Base-by-base conservation (phyloP, 2,113 vertebrate species). In the Apistogramma diplotaenia region DNA sequence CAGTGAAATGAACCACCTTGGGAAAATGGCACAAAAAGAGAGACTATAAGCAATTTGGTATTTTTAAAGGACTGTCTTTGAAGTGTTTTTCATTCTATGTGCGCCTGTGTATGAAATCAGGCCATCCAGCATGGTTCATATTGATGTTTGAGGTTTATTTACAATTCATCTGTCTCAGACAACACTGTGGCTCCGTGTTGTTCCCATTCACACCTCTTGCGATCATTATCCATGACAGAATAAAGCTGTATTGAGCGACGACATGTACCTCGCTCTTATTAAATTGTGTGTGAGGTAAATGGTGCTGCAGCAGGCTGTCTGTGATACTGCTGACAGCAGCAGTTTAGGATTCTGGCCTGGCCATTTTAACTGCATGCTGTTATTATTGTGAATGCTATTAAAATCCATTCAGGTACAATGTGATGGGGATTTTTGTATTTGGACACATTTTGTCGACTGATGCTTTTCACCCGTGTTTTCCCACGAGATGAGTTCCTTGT, bases 321-420 rank as follows among this genome's bases (percentile, higher is more conserved):
- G 72, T 46, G 37, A 71, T 85, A 62, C 23, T 75, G 82, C 89
- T 89, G 89, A 89, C 84, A 81, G 84, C 76, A 55, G 84, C 86
- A 16, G 49, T 84, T 85, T 72, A 55, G 51, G 19, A 60, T 54
- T 31, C 59, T 10, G 72, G 57, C 43, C 72, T 12, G 57, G 59
- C 60, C 23, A 25, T 3, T 83, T 54, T 23, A 40, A 61, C 81
- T 57, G 43, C 61, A 35, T 3, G 18, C 53, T 84, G 70, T 62
- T 86, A 51, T 79, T 73, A 71, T 70, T 82, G 21, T 67, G 57
- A 82, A 73, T 72, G 62, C 56, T 62, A 16, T 79, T 73, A 61
- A 62, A 51, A 67, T 86, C 35, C 18, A 23, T 75, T 65, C 71
- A 59, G 70, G 7, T 35, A 67, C 35, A 12, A 55, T 31, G 74